These are phyloP conservation scores for Chymomyza costata DNA, from an alignment of 1,140 invertebrate genomes.

Conservation along the genomic window DNA sequence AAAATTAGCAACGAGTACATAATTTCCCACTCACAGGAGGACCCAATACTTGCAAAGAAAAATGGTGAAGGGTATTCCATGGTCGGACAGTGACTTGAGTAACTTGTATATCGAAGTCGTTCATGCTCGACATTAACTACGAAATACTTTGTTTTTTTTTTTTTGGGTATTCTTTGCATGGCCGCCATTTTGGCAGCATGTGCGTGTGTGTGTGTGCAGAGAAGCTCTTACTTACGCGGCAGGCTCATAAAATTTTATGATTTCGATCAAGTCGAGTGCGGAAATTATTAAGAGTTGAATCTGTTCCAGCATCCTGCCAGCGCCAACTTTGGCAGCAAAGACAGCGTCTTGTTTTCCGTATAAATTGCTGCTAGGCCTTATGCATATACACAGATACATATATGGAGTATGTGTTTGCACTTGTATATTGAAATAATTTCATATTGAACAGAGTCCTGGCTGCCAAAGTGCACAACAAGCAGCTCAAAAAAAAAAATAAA, in stretches of 20 bases:
- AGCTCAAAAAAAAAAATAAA: conserved; percentile 5
- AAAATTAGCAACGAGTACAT: too few relatives aligned
- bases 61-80: too few relatives aligned
- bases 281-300: conserved; percentile 74
- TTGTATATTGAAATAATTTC: conserved; percentile 31
- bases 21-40: too few relatives aligned
- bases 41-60: too few relatives aligned
- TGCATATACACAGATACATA: background rate
- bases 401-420: background rate
- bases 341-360: conserved; percentile 12
- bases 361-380: conserved; percentile 21
- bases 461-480: conserved; percentile 36
- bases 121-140: too few relatives aligned
- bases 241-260: conserved; percentile 73
- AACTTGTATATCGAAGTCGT: too few relatives aligned
- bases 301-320: conserved; percentile 66
- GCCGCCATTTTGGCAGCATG: conserved; percentile 54
- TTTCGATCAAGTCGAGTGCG: conserved; percentile 74
- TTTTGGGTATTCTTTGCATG: too few relatives aligned
- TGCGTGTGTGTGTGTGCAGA: conserved; percentile 16
- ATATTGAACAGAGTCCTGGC: conserved; percentile 28
- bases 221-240: conserved; percentile 66
- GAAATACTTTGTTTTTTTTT: too few relatives aligned
- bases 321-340: conserved; percentile 6
- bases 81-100: too few relatives aligned